Base-by-base conservation (phyloP, 2,888 invertebrate genomes). In the Bruchidius siliquastri region DNA sequence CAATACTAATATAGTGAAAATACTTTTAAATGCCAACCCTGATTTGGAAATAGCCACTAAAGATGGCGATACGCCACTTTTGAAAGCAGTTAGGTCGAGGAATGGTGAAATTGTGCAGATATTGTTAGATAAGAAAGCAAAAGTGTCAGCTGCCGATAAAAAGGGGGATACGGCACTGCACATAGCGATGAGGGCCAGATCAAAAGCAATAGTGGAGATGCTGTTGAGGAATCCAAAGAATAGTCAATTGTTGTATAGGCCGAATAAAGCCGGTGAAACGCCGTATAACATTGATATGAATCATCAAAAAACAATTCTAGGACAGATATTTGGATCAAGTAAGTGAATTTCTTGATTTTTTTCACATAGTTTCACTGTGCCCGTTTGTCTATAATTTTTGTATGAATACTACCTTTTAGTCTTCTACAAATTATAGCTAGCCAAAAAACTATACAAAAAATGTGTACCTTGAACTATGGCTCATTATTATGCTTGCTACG, bases 201-300 rank as follows among this genome's bases (percentile, higher is more conserved):
- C 96, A 67, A 96, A 96, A 88, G 94, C 93, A 75, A 96, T 98
- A 82, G 96, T 97, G 0, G 98, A 98, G 88, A 93, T 98, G 74
- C 89, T 99, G 22, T 88, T 99, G 72, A 90, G 97, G 30, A 98
- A 99, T 88, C 99, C 99, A 21, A 96, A 97, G 87, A 94, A 99
- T 86, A 96, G 97, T 84, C 97, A 98, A 84, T 88, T 98, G 78
- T 88, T 98, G 67, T 98, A 99, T 87, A 90, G 97, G 80, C 96
- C 98, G 20, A 99, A 99, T 87, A 93, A 95, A 82, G 90, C 93
- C 20, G 97, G 98, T 71, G 98, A 99, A 86, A 99, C 99, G 0
- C 98, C 99, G 0, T 99, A 99, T 87, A 97, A 96, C 84, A 97
- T 99, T 81, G 99, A 99, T 88, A 93, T 97, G 84, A 93, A 93